phyloP scores from a whole-genome alignment of 2,113 vertebrate species.

The Lophius piscatorius region DNA sequence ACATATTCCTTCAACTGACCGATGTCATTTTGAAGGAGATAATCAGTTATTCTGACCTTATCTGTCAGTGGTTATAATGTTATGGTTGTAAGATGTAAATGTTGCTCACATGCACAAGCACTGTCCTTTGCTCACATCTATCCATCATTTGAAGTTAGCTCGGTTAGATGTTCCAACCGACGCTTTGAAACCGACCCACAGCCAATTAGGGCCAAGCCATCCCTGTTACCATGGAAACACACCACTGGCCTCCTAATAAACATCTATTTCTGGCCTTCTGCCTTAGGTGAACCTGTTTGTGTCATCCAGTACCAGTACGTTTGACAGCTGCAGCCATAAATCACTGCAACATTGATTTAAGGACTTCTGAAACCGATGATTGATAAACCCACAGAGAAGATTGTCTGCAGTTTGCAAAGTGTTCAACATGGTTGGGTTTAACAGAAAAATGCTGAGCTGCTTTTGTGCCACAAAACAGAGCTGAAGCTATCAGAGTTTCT shows the following conservation, averaged over 20 bases:
- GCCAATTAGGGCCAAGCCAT: slow-evolving; percentile 53
- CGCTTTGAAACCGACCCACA: slow-evolving; percentile 52
- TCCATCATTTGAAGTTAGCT: slow-evolving; percentile 31
- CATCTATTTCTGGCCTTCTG: slow-evolving; percentile 27
- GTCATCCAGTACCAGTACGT: not conserved
- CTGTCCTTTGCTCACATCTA: slow-evolving; percentile 24
- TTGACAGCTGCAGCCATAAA: slow-evolving; percentile 36
- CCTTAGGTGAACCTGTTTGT: slow-evolving; percentile 7
- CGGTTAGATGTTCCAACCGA: slow-evolving; percentile 25
- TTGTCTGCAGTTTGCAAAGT: slow-evolving; percentile 28
- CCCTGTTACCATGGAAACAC: slow-evolving; percentile 64
- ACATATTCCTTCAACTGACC: too few relatives aligned
- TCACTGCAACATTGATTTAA: slow-evolving; percentile 23
- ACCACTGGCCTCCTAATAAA: slow-evolving; percentile 30
- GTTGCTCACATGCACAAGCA: too few relatives aligned
- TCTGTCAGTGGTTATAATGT: too few relatives aligned
- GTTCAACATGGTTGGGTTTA: slow-evolving; percentile 40
- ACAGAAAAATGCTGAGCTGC: slow-evolving; percentile 21
- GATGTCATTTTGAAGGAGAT: too few relatives aligned
- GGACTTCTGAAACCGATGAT: slow-evolving; percentile 21
- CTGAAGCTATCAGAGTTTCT: slow-evolving; percentile 42
- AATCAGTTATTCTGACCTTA: too few relatives aligned
- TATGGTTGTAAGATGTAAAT: too few relatives aligned
- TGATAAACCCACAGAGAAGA: slow-evolving; percentile 25
- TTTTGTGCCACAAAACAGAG: slow-evolving; percentile 28